These are phyloP conservation scores for Gephyroberyx darwinii DNA, from an alignment of 2,797 vertebrate genomes.

Conservation along the genomic window DNA sequence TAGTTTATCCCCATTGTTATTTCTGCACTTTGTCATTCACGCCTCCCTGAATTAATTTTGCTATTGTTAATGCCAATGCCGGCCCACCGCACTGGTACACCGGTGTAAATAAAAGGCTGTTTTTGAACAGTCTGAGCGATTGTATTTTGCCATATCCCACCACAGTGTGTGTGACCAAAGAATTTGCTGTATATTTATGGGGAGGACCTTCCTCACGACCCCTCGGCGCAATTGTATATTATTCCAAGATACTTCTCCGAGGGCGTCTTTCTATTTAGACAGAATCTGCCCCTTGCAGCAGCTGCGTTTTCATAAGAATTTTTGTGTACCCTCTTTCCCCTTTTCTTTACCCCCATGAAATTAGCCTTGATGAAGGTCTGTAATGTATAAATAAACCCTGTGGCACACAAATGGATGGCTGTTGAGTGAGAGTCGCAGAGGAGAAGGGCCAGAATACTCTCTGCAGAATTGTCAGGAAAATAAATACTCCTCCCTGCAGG, in stretches of 20 bases:
- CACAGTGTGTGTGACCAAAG: slow-evolving; percentile 60
- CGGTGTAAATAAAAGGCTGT: slow-evolving; percentile 44
- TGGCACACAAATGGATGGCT: slow-evolving; percentile 83
- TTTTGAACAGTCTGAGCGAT: slow-evolving; percentile 48
- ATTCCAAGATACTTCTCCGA: slow-evolving; percentile 79
- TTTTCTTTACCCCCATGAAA: slow-evolving; percentile 79
- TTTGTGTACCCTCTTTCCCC: slow-evolving; percentile 57
- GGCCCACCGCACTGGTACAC: slow-evolving; percentile 18
- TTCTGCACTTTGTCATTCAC: slow-evolving; percentile 29
- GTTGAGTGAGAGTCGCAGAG: slow-evolving; percentile 81
- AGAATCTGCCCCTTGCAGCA: slow-evolving; percentile 78
- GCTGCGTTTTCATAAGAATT: slow-evolving; percentile 84
- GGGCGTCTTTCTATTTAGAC: slow-evolving; percentile 80
- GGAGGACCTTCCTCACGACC: slow-evolving; percentile 76
- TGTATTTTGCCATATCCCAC: slow-evolving; percentile 55
- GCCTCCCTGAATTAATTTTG: slow-evolving; percentile 18
- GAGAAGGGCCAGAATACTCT: slow-evolving; percentile 77
- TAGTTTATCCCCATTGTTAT: slow-evolving; percentile 1
- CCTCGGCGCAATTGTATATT: slow-evolving; percentile 80
- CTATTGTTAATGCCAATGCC: slow-evolving; percentile 32
- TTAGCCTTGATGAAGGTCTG: slow-evolving; percentile 86
- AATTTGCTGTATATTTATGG: slow-evolving; percentile 79
- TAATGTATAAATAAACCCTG: slow-evolving; percentile 85
- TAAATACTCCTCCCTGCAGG: slow-evolving; percentile 79
- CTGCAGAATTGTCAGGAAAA: slow-evolving; percentile 81